These are phyloP conservation scores for Gopherus flavomarginatus DNA, from an alignment of 2,113 vertebrate genomes.

Conservation along the genomic window DNA sequence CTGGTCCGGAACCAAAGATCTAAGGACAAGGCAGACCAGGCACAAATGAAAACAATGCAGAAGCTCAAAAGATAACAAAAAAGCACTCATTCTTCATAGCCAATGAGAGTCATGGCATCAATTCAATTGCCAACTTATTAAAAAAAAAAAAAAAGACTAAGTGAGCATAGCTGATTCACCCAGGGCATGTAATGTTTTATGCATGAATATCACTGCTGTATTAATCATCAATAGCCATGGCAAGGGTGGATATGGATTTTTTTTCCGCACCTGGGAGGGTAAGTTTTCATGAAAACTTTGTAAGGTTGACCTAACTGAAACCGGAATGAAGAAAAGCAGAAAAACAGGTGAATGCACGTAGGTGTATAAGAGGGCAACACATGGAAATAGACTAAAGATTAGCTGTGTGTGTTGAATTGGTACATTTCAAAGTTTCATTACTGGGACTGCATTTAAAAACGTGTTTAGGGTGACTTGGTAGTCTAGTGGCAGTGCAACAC, in stretches of 20 bases:
- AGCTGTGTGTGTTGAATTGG: background rate
- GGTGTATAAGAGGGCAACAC: background rate
- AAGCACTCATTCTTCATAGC: background rate
- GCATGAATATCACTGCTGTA: background rate
- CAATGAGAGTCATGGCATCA: background rate
- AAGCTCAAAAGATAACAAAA: background rate
- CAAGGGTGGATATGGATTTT: background rate
- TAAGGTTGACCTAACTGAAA: background rate
- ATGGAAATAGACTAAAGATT: background rate
- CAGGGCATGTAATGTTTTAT: background rate
- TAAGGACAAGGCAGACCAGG: background rate
- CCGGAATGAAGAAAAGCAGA: constrained; percentile 12
- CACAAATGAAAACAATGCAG: background rate
- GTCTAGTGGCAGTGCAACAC: constrained; percentile 18
- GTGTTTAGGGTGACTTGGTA: constrained; percentile 1
- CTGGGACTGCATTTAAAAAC: constrained; percentile 6
- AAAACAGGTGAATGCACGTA: background rate
- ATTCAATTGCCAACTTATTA: background rate
- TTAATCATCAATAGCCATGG: background rate
- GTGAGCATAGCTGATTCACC: background rate
- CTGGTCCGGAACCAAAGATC: background rate
- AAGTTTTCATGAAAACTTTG: background rate
- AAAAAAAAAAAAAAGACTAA: background rate
- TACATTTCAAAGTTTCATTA: background rate
- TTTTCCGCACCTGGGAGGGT: background rate